Evolutionary conservation across 2,113 vertebrate genomes (phyloP), one percentile per base, ranked within the genome.

Genomic region (Sialia sialis): DNA sequence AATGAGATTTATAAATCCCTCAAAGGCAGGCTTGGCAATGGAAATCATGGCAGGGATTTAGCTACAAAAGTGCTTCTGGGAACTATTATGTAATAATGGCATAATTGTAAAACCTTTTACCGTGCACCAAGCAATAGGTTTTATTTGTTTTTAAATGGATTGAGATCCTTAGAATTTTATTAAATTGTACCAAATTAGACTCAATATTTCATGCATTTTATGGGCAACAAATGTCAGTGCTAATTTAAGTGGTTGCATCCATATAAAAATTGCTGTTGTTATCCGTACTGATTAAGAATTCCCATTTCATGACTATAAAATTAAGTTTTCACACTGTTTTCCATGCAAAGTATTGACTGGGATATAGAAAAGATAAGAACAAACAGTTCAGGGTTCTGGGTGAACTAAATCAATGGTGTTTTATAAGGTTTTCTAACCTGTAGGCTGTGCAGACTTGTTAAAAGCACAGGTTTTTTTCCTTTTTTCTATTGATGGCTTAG

Each of bases 131-230:
- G 69, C 81, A 60, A 6, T 68, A 54, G 43, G 16, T 46, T 90
- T 91, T 82, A 67, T 85, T 97, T 95, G 63, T 11, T 94, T 93
- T 80, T 84, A 87, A 78, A 54, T 62, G 72, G 55, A 86, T 95
- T 77, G 41, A 93, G 30, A 36, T 59, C 52, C 80, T 54, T 81
- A 72, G 39, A 81, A 73, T 86, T 88, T 70, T 49, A 94, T 83
- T 82, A 81, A 77, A 64, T 77, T 88, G 44, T 75, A 64, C 74
- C 48, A 86, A 77, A 92, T 96, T 88, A 93, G 38, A 38, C 63
- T 87, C 3, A 3, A 21, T 94, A 66, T 84, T 91, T 81, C 66
- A 74, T 84, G 44, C n/a, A 73, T 89, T 94, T 94, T 49, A 87
- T 7, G 5, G 21, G 55, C 67, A 83, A 68, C 52, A 88, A 94